Evolutionary conservation across 37 sponge, comb jelly and placozoan genomes (phyloP).

Genomic region (Mnemiopsis leidyi): DNA sequence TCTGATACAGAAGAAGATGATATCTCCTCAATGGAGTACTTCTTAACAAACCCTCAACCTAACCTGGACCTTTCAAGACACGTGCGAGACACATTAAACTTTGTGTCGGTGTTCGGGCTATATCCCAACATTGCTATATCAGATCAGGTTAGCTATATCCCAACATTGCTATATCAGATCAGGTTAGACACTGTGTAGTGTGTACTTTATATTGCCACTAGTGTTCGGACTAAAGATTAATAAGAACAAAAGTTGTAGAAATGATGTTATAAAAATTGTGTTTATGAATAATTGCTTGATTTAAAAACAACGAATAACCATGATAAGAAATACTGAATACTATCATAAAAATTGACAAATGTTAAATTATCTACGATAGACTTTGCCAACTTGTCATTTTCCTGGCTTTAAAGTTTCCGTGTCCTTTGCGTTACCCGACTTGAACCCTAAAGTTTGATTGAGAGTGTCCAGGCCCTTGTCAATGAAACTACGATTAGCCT

Average conservation of each 20-base stretch:
- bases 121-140: slow-evolving; percentile 89
- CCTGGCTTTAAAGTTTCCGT: no score
- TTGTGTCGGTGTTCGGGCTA: slow-evolving; percentile 71
- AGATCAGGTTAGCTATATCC: slow-evolving; percentile 75
- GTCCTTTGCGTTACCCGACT: neutral
- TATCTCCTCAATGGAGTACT: slow-evolving; percentile 59
- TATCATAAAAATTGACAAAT: no score
- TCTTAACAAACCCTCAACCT: slow-evolving; percentile 50
- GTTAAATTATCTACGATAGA: no score
- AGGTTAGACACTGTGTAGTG: no score
- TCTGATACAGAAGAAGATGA: neutral
- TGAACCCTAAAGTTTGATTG: neutral
- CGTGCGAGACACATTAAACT: slow-evolving; percentile 55
- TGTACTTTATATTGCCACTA: no score
- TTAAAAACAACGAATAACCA: no score
- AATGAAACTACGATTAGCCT: neutral
- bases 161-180: slow-evolving; percentile 77
- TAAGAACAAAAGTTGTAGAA: no score
- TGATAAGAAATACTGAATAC: no score
- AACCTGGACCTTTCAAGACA: slow-evolving; percentile 58
- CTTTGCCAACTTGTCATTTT: neutral
- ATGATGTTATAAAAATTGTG: no score
- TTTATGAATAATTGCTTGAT: no score
- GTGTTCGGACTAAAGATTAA: no score
- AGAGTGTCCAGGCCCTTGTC: slow-evolving; percentile 28